Percentiles rank a stretch among this genome's conserved stretches.
phyloP scores from a whole-genome alignment of 2,113 vertebrate genomes.

The Sphaerodactylus townsendi region DNA sequence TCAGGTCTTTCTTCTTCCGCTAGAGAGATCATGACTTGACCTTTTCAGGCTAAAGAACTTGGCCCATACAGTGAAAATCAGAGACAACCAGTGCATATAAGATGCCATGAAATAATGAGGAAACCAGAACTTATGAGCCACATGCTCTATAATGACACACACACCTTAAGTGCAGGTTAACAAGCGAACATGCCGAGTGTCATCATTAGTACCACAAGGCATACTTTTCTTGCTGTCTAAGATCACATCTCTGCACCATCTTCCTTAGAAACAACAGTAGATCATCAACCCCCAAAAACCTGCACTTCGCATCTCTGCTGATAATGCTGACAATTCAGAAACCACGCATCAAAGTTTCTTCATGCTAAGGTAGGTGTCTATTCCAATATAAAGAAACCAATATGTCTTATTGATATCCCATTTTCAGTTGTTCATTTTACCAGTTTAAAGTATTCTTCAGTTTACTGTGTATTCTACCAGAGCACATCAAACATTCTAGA shows the following conservation, averaged over 20 bases:
- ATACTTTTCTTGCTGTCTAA: constrained; percentile 10
- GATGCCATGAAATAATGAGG: constrained; percentile 39
- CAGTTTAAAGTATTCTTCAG: constrained; percentile 38
- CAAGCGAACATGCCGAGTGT: neutral
- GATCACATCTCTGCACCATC: constrained; percentile 20
- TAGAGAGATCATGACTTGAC: neutral
- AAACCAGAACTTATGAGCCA: constrained; percentile 14
- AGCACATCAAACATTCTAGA: constrained; percentile 26
- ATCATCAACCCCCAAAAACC: neutral
- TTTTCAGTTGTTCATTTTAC: neutral
- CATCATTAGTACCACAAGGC: neutral
- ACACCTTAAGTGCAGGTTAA: neutral
- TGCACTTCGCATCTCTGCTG: constrained; percentile 4
- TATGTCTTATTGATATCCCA: neutral
- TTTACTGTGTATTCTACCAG: constrained; percentile 22
- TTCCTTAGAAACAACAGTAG: neutral
- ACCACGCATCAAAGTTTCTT: neutral
- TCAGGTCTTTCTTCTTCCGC: constrained; percentile 5
- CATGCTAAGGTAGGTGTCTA: constrained; percentile 27
- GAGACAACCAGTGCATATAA: neutral
- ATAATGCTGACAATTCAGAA: constrained; percentile 52
- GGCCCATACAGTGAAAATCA: constrained; percentile 12
- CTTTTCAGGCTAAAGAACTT: constrained; percentile 17
- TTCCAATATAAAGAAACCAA: neutral
- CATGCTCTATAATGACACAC: constrained; percentile 34